phyloP scores from a whole-genome alignment of 2,888 invertebrate genomes.

The Cataglyphis rosenhaueri region DNA sequence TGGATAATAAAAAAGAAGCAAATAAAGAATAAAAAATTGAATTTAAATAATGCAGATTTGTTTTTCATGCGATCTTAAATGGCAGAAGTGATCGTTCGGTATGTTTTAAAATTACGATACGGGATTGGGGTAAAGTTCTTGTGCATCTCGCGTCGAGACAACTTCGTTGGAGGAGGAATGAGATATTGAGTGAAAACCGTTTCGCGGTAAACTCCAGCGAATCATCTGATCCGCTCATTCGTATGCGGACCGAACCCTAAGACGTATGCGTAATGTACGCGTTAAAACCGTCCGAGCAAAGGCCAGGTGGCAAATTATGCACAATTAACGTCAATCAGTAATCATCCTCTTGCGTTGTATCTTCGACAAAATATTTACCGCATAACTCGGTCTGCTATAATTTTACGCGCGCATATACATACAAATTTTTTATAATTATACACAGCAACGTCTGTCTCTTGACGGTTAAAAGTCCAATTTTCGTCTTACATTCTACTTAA shows the following conservation, averaged over 20 bases:
- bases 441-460: slow-evolving; percentile 51
- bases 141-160: slow-evolving; percentile 17
- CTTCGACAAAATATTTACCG: slow-evolving; percentile 77
- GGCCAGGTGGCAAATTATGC: slow-evolving; percentile 78
- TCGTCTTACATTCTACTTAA: background rate
- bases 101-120: background rate
- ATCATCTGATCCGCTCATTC: slow-evolving; percentile 70
- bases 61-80: slow-evolving; percentile 6
- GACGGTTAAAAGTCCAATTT: slow-evolving; percentile 2
- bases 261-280: slow-evolving; percentile 71
- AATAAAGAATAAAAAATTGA: background rate
- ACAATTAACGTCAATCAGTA: slow-evolving; percentile 84
- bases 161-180: slow-evolving; percentile 29
- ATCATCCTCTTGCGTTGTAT: slow-evolving; percentile 79
- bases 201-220: slow-evolving; percentile 56
- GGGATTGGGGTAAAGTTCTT: slow-evolving; percentile 27
- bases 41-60: background rate
- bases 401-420: slow-evolving; percentile 68
- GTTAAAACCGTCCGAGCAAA: slow-evolving; percentile 71
- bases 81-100: background rate
- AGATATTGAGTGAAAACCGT: slow-evolving; percentile 37
- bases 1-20: slow-evolving; percentile 29
- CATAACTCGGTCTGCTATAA: slow-evolving; percentile 65
- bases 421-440: slow-evolving; percentile 73
- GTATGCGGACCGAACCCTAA: slow-evolving; percentile 76